A percentile compares a stretch with the other conserved stretches of the same genome.
Evolutionary conservation across 2,797 vertebrate species (phyloP).

Genomic region (Discoglossus pictus): DNA sequence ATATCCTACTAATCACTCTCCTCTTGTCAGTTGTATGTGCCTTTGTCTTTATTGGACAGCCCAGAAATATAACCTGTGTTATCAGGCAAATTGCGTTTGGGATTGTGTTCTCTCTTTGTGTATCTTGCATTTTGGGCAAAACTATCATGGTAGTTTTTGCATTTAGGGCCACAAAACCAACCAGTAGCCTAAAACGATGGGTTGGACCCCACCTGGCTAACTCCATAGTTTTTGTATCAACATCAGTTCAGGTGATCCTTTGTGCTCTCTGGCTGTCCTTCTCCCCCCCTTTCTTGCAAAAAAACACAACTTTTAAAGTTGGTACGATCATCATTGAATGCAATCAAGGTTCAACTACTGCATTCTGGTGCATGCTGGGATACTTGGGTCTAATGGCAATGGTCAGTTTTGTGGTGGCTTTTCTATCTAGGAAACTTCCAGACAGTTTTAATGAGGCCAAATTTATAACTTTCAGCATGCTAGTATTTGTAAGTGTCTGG

Average conservation of each 20-base stretch:
- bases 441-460: slow-evolving; percentile 42
- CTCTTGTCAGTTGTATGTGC: neutral
- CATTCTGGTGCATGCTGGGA: slow-evolving; percentile 39
- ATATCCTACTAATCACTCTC: neutral
- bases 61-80: neutral
- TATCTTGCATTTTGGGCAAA: slow-evolving; percentile 42
- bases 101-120: slow-evolving; percentile 24
- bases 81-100: slow-evolving; percentile 27
- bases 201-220: slow-evolving; percentile 11
- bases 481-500: slow-evolving; percentile 47
- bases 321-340: slow-evolving; percentile 23
- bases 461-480: slow-evolving; percentile 46
- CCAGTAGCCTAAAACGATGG: slow-evolving; percentile 21
- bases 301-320: slow-evolving; percentile 10
- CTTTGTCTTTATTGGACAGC: neutral
- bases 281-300: slow-evolving; percentile 21
- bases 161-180: slow-evolving; percentile 35
- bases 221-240: neutral
- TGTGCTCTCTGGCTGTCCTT: slow-evolving; percentile 15
- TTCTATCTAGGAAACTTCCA: slow-evolving; percentile 25
- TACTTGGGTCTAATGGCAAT: slow-evolving; percentile 38
- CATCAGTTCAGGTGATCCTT: slow-evolving; percentile 14
- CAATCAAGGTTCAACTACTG: slow-evolving; percentile 20
- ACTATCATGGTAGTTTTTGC: slow-evolving; percentile 39
- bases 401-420: slow-evolving; percentile 38